Evolutionary conservation across 2,113 vertebrate genomes (phyloP).

Genomic region (Apistogramma diplotaenia): DNA sequence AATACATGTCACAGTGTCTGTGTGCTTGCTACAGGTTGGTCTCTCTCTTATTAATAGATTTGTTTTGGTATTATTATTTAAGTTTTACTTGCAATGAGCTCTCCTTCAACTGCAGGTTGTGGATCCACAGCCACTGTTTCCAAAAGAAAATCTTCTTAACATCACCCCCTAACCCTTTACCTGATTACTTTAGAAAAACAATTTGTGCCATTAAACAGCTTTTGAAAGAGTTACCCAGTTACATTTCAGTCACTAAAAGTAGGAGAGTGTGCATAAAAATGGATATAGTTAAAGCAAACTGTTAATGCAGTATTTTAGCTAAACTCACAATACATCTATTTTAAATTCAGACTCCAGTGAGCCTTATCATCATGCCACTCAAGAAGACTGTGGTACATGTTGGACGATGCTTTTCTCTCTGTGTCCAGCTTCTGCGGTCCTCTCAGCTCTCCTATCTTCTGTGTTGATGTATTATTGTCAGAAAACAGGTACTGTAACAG

Average conservation of each 20-base stretch:
- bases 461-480: neutral
- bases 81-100: no score
- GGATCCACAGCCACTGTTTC: no score
- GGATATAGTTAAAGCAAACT: neutral
- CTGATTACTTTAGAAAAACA: neutral
- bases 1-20: neutral
- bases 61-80: neutral
- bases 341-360: neutral
- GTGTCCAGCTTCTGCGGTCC: neutral
- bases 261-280: neutral
- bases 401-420: neutral
- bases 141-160: no score
- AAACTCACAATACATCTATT: neutral
- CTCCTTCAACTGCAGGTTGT: no score
- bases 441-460: neutral
- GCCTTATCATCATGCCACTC: neutral
- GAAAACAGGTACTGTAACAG: neutral
- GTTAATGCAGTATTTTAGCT: neutral
- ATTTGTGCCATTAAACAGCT: neutral
- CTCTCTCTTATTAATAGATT: neutral
- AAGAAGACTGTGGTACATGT: neutral
- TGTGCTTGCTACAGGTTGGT: neutral
- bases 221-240: neutral
- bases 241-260: no score
- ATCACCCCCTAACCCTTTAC: neutral